These are phyloP conservation scores for Corvus hawaiiensis DNA, from an alignment of 2,113 vertebrate genomes.

Conservation along the genomic window DNA sequence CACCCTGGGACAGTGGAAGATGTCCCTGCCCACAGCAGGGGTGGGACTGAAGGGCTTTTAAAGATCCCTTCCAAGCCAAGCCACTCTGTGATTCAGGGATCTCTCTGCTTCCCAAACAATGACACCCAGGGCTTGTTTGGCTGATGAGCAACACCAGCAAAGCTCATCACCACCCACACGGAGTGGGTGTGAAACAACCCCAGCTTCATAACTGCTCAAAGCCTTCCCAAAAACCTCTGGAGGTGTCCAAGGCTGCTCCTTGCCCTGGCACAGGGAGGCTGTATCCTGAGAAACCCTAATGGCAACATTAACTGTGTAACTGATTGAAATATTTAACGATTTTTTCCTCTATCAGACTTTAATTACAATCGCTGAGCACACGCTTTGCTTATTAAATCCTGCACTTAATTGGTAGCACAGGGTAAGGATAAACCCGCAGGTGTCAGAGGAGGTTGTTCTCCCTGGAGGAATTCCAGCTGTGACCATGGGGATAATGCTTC, in stretches of 20 bases:
- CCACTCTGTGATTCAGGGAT: not conserved
- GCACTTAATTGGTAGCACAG: fast-evolving
- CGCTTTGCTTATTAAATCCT: not conserved
- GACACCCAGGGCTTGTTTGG: not conserved
- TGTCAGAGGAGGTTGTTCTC: not conserved
- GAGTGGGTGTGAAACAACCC: not conserved
- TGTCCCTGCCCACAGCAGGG: not conserved
- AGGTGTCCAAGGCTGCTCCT: not conserved
- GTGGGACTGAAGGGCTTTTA: fast-evolving
- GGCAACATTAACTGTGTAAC: not conserved
- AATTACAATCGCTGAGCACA: not conserved
- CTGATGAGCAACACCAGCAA: not conserved
- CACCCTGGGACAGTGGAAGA: fast-evolving
- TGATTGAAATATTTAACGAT: not conserved
- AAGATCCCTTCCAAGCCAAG: not conserved
- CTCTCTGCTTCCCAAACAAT: not conserved
- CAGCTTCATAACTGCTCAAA: not conserved
- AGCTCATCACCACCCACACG: not conserved
- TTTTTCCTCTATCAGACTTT: not conserved
- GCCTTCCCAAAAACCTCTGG: not conserved
- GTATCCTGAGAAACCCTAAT: not conserved
- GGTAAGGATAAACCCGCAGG: not conserved
- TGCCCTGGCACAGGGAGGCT: not conserved
- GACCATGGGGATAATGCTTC: not conserved
- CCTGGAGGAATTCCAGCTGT: not conserved